Base-by-base conservation (phyloP, 2,797 vertebrate genomes). In the Prunella strophiata region DNA sequence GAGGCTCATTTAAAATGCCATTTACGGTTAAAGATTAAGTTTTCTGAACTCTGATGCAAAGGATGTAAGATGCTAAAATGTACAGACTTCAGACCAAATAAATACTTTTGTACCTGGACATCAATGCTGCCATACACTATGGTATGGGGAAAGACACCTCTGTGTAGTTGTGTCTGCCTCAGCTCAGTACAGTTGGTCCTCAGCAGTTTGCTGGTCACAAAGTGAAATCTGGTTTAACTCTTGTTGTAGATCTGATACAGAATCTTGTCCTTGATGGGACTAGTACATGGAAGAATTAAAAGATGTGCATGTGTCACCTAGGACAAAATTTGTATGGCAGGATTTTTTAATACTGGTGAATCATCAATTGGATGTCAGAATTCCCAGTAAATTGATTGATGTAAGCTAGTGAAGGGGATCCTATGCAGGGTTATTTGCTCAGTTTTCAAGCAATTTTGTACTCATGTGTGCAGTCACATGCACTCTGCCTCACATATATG, bases 401-500 rank as follows among this genome's bases (percentile, higher is more conserved):
- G 13, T 57, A 43, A 76, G 8, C 16, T 40, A 30, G 21, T 17
- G 43, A 34, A 55, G 26, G 36, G 27, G 29, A 34, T 10, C 7
- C 20, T 52, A 1, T 34, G 19, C 30, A 34, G 22, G 4, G 6
- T 59, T 83, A 32, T 23, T 72, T 77, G 12, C 10, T 63, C 29
- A 38, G 6, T 55, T 91, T 89, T 81, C 21, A 70, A 72, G 38
- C 20, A 68, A 13, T 79, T 65, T 52, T 6, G 2, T 71, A 48
- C 22, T 74, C 0, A 0, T n/a, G 11, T 77, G 21, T 61, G 5
- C 15, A 8, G 7, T n/a, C 9, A 11, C 22, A 12, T 9, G 16
- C 4, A 5, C 15, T 2, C 9, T 3, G 13, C 29, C 16, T 40
- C n/a, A 17, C 21, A 11, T 34, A 11, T 4, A 3, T 36, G 7